Conservation (phyloP, 2,797 vertebrate genomes). For the Cottoperca gobio region DNA sequence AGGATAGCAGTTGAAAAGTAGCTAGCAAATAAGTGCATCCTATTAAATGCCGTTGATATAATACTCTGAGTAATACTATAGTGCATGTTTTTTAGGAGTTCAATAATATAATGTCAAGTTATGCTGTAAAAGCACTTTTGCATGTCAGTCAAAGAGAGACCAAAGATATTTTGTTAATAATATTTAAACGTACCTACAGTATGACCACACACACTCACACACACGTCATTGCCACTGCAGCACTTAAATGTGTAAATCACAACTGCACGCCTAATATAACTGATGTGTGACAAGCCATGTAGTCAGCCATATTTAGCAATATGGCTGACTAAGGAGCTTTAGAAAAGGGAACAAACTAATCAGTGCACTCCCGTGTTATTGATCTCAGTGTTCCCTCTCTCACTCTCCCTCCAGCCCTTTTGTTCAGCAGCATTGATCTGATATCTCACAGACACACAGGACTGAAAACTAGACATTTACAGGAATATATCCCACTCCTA, state of each 20-base stretch:
- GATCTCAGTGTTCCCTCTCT: slow-evolving; percentile 48
- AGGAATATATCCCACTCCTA: slow-evolving; percentile 44
- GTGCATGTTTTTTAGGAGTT: neutral
- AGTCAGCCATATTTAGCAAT: slow-evolving; percentile 69
- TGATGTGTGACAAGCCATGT: slow-evolving; percentile 50
- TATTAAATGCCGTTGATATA: neutral
- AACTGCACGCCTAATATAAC: slow-evolving; percentile 2
- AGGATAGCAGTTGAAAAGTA: neutral
- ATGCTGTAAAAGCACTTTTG: slow-evolving; percentile 9
- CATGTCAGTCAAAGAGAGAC: slow-evolving; percentile 71
- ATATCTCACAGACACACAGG: slow-evolving; percentile 52
- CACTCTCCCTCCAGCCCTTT: neutral
- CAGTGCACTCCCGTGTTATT: slow-evolving; percentile 49
- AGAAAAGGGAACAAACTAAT: slow-evolving; percentile 8
- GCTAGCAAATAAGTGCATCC: neutral
- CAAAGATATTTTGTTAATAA: slow-evolving; percentile 7
- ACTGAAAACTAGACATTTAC: slow-evolving; percentile 55
- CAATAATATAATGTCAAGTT: neutral
- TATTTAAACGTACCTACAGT: slow-evolving; percentile 4
- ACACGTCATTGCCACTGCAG: slow-evolving; percentile 31
- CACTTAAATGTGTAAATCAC: slow-evolving; percentile 67
- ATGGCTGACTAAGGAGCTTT: slow-evolving; percentile 36
- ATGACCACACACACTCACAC: too few relatives aligned
- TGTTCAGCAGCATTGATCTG: slow-evolving; percentile 61
- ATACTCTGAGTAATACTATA: neutral